These are phyloP conservation scores for Theodoxus fluviatilis DNA, from an alignment of 2,888 invertebrate species.

Conservation along the genomic window DNA sequence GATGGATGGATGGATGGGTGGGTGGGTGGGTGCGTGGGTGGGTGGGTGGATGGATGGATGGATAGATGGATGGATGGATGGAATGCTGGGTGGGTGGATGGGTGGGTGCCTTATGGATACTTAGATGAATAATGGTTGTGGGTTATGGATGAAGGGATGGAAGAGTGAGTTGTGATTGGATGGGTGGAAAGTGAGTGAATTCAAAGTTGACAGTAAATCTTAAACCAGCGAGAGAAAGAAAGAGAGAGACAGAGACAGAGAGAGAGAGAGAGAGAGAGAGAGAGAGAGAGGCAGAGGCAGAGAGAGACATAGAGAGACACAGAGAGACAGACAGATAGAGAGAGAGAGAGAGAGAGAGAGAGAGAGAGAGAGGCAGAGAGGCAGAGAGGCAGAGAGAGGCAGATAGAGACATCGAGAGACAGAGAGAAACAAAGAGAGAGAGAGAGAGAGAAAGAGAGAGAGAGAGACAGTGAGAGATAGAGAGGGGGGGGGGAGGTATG, in stretches of 20 bases:
- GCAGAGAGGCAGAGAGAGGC: background rate
- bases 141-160: too few relatives aligned
- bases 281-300: background rate
- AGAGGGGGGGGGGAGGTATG: too few relatives aligned
- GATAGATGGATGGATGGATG: too few relatives aligned
- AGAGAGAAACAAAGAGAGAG: slow-evolving; percentile 1
- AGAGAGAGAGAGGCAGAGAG: background rate
- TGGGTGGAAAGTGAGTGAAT: too few relatives aligned
- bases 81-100: too few relatives aligned
- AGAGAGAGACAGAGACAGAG: background rate
- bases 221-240: background rate
- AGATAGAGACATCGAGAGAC: background rate
- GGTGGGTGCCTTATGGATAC: too few relatives aligned
- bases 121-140: too few relatives aligned
- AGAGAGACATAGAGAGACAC: slow-evolving; percentile 5
- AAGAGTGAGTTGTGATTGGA: too few relatives aligned
- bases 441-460: background rate
- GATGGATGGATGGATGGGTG: too few relatives aligned
- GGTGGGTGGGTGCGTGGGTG: too few relatives aligned
- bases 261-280: slow-evolving; percentile 2
- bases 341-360: slow-evolving; percentile 16
- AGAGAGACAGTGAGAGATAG: background rate
- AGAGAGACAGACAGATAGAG: slow-evolving; percentile 12
- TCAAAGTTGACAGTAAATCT: background rate
- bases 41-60: too few relatives aligned